These are phyloP conservation scores for Amphipyra tragopoginis DNA, from an alignment of 2,888 invertebrate species.

Conservation along the genomic window DNA sequence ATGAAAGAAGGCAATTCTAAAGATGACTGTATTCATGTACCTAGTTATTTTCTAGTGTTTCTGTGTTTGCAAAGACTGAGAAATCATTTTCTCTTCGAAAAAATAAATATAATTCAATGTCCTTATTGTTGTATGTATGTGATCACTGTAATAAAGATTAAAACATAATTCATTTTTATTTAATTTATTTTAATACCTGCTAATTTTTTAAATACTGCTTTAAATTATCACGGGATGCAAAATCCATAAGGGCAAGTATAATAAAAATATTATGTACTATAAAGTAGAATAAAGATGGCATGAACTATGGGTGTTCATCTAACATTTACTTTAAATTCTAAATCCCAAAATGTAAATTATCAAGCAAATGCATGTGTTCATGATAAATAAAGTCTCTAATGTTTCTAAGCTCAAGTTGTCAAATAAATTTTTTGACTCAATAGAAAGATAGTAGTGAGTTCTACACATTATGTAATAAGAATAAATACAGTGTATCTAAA, in stretches of 20 bases:
- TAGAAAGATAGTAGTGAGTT: conserved; percentile 16
- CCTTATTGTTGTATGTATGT: conserved; percentile 40
- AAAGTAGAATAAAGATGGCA: conserved; percentile 36
- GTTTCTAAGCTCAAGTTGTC: background rate
- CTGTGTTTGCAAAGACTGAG: conserved; percentile 26
- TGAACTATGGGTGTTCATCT: conserved; percentile 23
- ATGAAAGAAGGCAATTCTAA: conserved; percentile 21
- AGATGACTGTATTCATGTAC: conserved; percentile 21
- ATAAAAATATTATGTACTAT: conserved; percentile 58
- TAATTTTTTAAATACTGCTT: conserved; percentile 71
- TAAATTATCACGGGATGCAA: conserved; percentile 77
- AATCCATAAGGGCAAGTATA: conserved; percentile 74
- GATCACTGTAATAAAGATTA: conserved; percentile 46
- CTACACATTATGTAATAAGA: conserved; percentile 17
- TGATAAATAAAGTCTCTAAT: conserved; percentile 16
- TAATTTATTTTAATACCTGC: conserved; percentile 64
- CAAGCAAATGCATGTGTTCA: conserved; percentile 25
- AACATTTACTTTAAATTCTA: conserved; percentile 23
- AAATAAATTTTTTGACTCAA: background rate
- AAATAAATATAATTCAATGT: conserved; percentile 16
- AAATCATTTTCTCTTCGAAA: conserved; percentile 23
- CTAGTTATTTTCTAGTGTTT: conserved; percentile 22
- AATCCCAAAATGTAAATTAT: conserved; percentile 9
- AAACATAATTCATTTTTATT: conserved; percentile 29
- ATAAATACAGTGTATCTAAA: conserved; percentile 40